A percentile compares a stretch with the other conserved stretches of the same genome.
These are phyloP conservation scores for Notolabrus celidotus DNA, from an alignment of 2,797 vertebrate species.

Conservation along the genomic window DNA sequence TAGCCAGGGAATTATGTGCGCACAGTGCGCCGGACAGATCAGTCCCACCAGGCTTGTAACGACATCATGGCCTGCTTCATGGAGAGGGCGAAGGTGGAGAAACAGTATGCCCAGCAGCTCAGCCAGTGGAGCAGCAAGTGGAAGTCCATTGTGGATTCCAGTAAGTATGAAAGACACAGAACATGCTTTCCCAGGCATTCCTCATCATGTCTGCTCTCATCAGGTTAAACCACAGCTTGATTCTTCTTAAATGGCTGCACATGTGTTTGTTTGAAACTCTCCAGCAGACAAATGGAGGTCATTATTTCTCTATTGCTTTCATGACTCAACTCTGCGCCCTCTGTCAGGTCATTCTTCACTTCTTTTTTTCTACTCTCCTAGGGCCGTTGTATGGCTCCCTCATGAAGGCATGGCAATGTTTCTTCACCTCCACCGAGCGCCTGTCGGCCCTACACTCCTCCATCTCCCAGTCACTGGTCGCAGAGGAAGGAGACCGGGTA, in stretches of 20 bases:
- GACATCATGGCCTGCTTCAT: conserved; percentile 87
- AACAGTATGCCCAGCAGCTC: conserved; percentile 86
- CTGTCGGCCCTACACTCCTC: conserved; percentile 82
- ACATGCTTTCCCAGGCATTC: conserved; percentile 18
- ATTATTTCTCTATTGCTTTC: conserved; percentile 52
- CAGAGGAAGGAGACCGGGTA: conserved; percentile 76
- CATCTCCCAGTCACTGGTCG: conserved; percentile 77
- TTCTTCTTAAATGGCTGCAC: conserved; percentile 42
- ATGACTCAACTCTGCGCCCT: conserved; percentile 51
- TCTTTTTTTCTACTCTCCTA: conserved; percentile 28
- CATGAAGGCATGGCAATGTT: conserved; percentile 82
- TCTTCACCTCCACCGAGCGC: conserved; percentile 80
- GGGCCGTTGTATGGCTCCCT: conserved; percentile 84
- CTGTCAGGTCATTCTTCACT: conserved; percentile 33
- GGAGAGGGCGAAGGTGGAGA: conserved; percentile 89
- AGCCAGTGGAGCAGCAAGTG: conserved; percentile 86
- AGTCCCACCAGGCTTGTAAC: conserved; percentile 86
- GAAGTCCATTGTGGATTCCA: conserved; percentile 83
- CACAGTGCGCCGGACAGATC: conserved; percentile 84
- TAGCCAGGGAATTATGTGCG: conserved; percentile 86
- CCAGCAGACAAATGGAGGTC: conserved; percentile 50
- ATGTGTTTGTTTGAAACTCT: conserved; percentile 44
- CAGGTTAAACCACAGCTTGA: conserved; percentile 28
- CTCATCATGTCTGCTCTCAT: conserved; percentile 31
- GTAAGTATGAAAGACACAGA: conserved; percentile 73